Conservation (phyloP, 2,888 invertebrate species). For the Zhengitettix transpicula region DNA sequence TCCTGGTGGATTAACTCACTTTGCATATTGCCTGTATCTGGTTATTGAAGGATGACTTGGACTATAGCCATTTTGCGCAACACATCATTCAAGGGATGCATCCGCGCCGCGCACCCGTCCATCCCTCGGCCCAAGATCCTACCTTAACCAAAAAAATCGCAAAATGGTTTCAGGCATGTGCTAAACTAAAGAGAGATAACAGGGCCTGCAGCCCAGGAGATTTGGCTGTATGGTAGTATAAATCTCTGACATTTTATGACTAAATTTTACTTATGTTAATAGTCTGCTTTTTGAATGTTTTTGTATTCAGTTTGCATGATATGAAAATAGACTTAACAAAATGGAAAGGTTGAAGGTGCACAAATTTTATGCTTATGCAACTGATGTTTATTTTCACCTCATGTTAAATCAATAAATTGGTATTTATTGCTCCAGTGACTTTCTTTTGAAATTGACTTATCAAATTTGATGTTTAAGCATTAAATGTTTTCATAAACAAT, state of each 20-base stretch:
- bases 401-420: not conserved
- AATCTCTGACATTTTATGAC: slow-evolving; percentile 10
- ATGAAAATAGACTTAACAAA: too few relatives aligned
- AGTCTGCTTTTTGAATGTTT: too few relatives aligned
- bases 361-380: not conserved
- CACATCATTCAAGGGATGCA: slow-evolving; percentile 5
- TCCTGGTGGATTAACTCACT: too few relatives aligned
- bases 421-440: not conserved
- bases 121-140: slow-evolving; percentile 1
- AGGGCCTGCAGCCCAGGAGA: slow-evolving; percentile 14
- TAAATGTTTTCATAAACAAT: too few relatives aligned
- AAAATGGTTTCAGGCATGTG: slow-evolving; percentile 10
- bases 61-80: slow-evolving; percentile 7
- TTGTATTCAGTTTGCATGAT: too few relatives aligned
- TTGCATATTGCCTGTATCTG: slow-evolving; percentile 7
- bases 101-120: slow-evolving; percentile 8
- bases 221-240: slow-evolving; percentile 14
- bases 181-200: slow-evolving; percentile 12
- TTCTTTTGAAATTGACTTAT: slow-evolving; percentile 3
- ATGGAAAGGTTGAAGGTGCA: too few relatives aligned
- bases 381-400: too few relatives aligned
- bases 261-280: not conserved
- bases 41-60: slow-evolving; percentile 9
- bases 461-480: too few relatives aligned
- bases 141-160: slow-evolving; percentile 6